Evolutionary conservation across 2,888 invertebrate species (phyloP).

Genomic region (Encarsia formosa): DNA sequence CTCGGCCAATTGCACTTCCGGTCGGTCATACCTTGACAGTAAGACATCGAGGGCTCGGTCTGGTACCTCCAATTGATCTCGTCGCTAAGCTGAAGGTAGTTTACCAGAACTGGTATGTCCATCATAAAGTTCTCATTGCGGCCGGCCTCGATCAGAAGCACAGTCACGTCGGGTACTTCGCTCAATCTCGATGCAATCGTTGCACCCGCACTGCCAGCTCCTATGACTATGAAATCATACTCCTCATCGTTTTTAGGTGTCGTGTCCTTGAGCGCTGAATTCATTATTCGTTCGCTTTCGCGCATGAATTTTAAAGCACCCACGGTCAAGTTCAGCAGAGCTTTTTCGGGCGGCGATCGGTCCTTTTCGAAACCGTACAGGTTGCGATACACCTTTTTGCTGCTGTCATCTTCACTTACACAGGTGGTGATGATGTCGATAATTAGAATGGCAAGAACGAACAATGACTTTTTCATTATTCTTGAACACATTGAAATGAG

Average conservation of each 20-base stretch:
- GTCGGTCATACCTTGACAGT: constrained; percentile 58
- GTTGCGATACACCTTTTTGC: constrained; percentile 1
- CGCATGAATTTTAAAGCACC: constrained; percentile 51
- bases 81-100: constrained; percentile 64
- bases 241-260: constrained; percentile 54
- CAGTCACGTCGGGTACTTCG: constrained; percentile 65
- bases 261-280: constrained; percentile 56
- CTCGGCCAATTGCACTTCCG: constrained; percentile 47
- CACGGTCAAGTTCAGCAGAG: constrained; percentile 4
- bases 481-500: too few relatives aligned
- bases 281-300: constrained; percentile 56
- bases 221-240: constrained; percentile 75
- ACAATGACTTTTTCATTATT: too few relatives aligned
- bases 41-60: constrained; percentile 69
- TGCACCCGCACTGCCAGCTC: constrained; percentile 78
- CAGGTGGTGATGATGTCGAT: too few relatives aligned
- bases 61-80: constrained; percentile 77
- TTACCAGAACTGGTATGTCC: constrained; percentile 72
- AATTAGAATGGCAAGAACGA: too few relatives aligned
- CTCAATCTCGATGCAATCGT: constrained; percentile 69
- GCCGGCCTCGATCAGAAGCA: constrained; percentile 72
- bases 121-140: constrained; percentile 64
- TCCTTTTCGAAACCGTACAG: constrained; percentile 9
- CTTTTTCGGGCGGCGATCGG: background rate
- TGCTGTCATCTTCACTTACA: too few relatives aligned